Evolutionary conservation across 2,113 vertebrate species (phyloP), one percentile per base, ranked within the genome.

Genomic region (Takifugu flavidus): DNA sequence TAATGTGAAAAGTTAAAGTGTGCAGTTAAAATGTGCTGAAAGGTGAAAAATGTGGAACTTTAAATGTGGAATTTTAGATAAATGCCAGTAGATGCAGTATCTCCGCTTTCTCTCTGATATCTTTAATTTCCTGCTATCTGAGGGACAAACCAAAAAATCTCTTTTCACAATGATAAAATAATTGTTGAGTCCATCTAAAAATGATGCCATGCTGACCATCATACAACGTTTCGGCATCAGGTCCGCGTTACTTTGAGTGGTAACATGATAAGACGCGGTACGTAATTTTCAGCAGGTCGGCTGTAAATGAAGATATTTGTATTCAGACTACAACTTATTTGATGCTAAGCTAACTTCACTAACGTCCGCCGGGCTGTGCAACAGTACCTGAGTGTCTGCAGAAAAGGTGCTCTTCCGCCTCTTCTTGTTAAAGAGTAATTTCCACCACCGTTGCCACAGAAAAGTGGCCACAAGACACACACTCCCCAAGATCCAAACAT

Each of bases 391-490:
- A 53, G 28, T 8, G 31, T 90, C 86, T 84, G 81, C 77, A 45
- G 82, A 60, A 20, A 74, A 49, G 31, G 85, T 25, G 20, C 72
- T 84, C 77, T 81, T 80, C 74, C 85, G 83, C 76, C 77, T 90
- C 80, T 88, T 91, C 85, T 91, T 89, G 56, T 63, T 51, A 13
- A 85, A 88, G 75, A 94, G 86, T 68, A 91, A 66, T 61, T 86
- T 93, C 93, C 92, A 92, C 66, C 96, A 52, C 27, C 86, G 78
- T 15, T 82, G 84, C 95, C 95, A 96, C 44, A 97, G 84, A 71
- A 94, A 87, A 0, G 92, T 92, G 20, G 91, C 93, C 72, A 94
- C 90, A 60, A 95, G 76, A 76, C 93, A 96, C 67, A 96, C 86
- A 25, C 93, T 92, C 54, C 87, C 92, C 78, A 93, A 80, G 50